Base-by-base conservation (phyloP, 2,888 invertebrate genomes). In the Craniophora ligustri region DNA sequence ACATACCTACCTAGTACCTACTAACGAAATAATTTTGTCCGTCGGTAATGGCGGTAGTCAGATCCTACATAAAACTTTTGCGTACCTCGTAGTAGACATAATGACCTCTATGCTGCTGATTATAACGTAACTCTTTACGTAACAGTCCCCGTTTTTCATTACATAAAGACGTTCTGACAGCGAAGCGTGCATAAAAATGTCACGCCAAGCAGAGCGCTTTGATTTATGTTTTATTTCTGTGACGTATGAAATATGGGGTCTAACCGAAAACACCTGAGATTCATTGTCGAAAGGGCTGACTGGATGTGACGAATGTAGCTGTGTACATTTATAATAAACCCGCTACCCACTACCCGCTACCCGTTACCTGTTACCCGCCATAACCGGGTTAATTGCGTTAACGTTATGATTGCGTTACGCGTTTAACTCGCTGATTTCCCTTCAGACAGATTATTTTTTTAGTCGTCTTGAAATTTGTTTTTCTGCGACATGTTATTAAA, bases 221-320 rank as follows among this genome's bases (percentile, higher is more conserved):
- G 71, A 72, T 71, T 71, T 71, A 74, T 64, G 49, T 53, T 53
- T 35, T 67, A 71, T 74, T 74, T 72, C 48, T 70, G 73, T 69
- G 71, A 58, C 67, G 45, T 64, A 54, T 73, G 49, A 56, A 61
- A 70, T 70, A 67, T 63, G 73, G 47, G 56, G 44, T 38, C 31
- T 40, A 54, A 36, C 63, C 48, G 31, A 61, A 55, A 67, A 67
- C 74, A 74, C 72, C 75, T 64, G 61, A 55, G 50, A 70, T 70
- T 64, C 63, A 53, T 51, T 56, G 63, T 42, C 38, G 46, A 55
- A 61, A 53, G 56, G 64, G 46, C 36, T 23, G 48, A 38, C 56
- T 45, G 63, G 42, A 16, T 23, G 28, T 60, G 56, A 48, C 63
- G 56, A 48, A 36, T 48, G 39, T 49, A 55, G 56, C 48, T 1